These are phyloP conservation scores for Genyomyrus donnyi DNA, from an alignment of 2,113 vertebrate genomes.

Conservation along the genomic window DNA sequence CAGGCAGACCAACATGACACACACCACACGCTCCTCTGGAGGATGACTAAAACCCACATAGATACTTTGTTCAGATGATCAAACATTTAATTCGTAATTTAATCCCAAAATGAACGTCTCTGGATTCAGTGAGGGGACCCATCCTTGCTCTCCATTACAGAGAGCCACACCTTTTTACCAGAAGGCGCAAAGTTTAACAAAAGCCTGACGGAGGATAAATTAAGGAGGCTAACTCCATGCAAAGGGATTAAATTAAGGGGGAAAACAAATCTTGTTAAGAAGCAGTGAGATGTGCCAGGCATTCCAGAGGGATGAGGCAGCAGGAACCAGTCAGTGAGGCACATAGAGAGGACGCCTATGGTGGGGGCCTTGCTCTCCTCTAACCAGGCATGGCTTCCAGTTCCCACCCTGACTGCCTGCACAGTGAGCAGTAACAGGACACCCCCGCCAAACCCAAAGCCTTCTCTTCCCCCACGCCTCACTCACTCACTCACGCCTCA, in stretches of 20 bases:
- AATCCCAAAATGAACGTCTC: background rate
- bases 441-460: background rate
- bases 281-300: background rate
- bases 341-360: background rate
- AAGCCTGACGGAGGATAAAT: conserved; percentile 2
- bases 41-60: background rate
- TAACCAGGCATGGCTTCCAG: background rate
- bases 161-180: background rate
- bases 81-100: background rate
- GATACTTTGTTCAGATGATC: background rate
- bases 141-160: background rate
- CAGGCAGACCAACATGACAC: background rate
- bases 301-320: background rate
- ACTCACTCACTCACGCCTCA: background rate
- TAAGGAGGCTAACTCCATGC: background rate
- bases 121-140: background rate
- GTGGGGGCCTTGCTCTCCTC: background rate
- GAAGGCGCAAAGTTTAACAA: background rate
- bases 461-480: background rate
- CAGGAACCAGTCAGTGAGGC: background rate
- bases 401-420: background rate
- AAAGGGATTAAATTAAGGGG: conserved; percentile 15
- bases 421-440: background rate
- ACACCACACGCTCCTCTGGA: background rate
- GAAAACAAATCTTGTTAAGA: background rate